phyloP scores from a whole-genome alignment of 2,113 vertebrate genomes.

The Neoarius graeffei region DNA sequence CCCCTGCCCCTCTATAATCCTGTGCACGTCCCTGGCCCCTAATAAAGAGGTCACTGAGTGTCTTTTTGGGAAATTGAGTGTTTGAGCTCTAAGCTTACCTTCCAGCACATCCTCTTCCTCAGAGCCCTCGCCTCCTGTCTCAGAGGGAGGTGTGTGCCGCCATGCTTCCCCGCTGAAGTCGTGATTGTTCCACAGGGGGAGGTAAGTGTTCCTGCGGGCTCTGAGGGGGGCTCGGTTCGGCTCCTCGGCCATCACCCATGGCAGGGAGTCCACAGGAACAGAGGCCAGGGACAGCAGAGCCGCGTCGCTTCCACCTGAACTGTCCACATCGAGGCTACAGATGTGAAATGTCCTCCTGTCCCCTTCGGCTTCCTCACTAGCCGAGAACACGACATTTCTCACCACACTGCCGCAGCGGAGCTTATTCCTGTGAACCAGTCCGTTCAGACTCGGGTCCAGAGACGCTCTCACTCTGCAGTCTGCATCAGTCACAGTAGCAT shows the following conservation, averaged over 20 bases:
- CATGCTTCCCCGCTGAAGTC: slow-evolving; percentile 67
- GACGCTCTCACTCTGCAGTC: slow-evolving; percentile 69
- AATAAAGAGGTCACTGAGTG: neutral
- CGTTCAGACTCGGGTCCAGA: slow-evolving; percentile 69
- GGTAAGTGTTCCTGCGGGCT: slow-evolving; percentile 67
- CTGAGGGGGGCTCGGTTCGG: slow-evolving; percentile 61
- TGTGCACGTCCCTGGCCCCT: too few relatives aligned
- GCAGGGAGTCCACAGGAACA: slow-evolving; percentile 41
- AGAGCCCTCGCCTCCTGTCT: slow-evolving; percentile 27
- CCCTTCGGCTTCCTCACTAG: slow-evolving; percentile 31
- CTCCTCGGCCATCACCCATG: slow-evolving; percentile 35
- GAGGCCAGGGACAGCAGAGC: slow-evolving; percentile 41
- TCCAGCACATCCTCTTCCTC: slow-evolving; percentile 40
- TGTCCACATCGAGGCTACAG: slow-evolving; percentile 52
- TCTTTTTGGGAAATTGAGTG: neutral
- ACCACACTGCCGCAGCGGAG: slow-evolving; percentile 60
- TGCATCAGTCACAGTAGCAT: slow-evolving; percentile 68
- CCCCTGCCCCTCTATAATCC: too few relatives aligned
- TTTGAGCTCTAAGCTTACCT: neutral
- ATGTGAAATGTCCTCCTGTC: slow-evolving; percentile 29
- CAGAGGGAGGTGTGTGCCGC: slow-evolving; percentile 57
- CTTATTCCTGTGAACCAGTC: slow-evolving; percentile 61
- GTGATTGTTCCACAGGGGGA: slow-evolving; percentile 74
- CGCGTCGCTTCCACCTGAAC: slow-evolving; percentile 9
- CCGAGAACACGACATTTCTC: slow-evolving; percentile 55